These are phyloP conservation scores for Maniola hyperantus DNA, from an alignment of 2,888 invertebrate genomes.

Conservation along the genomic window DNA sequence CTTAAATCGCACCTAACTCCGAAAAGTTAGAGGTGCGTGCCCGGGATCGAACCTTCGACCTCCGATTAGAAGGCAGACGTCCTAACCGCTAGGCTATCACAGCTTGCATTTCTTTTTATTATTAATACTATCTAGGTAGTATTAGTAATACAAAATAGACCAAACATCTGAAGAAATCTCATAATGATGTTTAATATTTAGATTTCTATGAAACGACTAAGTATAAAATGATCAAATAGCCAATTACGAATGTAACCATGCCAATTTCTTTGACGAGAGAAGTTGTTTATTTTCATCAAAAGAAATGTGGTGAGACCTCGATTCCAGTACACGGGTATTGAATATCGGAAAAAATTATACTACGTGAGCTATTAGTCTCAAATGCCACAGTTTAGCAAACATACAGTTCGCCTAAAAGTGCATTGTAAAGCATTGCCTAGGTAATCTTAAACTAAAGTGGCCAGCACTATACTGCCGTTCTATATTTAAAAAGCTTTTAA, in stretches of 20 bases:
- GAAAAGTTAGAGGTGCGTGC: too few relatives aligned
- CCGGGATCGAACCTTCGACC: too few relatives aligned
- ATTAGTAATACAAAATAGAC: too few relatives aligned
- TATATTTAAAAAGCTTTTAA: too few relatives aligned
- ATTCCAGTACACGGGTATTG: background rate
- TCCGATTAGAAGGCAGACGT: too few relatives aligned
- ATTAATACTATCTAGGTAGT: too few relatives aligned
- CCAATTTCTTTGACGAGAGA: background rate
- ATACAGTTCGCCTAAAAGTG: background rate
- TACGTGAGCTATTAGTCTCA: background rate
- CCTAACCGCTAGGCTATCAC: too few relatives aligned
- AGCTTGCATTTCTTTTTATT: too few relatives aligned
- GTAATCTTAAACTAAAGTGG: too few relatives aligned
- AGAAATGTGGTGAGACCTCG: background rate
- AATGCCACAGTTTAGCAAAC: background rate
- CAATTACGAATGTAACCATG: constrained; percentile 5
- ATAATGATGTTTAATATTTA: background rate
- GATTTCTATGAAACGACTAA: background rate
- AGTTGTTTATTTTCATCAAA: constrained; percentile 2
- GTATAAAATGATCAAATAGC: background rate
- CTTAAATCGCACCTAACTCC: too few relatives aligned
- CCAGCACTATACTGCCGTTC: too few relatives aligned
- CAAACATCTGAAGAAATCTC: too few relatives aligned
- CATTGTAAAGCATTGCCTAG: background rate
- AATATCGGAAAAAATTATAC: constrained; percentile 11